phyloP scores from a whole-genome alignment of 2,888 invertebrate species.

The Spicauda simplicius region DNA sequence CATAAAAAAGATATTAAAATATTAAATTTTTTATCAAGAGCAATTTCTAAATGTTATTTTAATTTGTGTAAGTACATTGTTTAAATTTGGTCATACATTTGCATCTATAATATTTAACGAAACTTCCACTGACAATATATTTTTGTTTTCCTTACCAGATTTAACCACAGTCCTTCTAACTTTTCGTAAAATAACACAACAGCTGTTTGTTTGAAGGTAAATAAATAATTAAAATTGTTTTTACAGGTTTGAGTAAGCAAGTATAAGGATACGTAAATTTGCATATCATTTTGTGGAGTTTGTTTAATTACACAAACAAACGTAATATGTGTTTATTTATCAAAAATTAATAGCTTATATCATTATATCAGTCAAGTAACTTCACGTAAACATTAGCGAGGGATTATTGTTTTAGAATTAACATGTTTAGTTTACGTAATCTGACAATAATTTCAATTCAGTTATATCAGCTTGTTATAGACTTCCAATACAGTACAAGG shows the following conservation, averaged over 20 bases:
- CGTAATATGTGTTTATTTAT: not conserved
- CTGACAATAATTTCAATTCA: too few relatives aligned
- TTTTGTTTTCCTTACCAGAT: not conserved
- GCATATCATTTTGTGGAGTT: not conserved
- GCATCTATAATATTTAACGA: too few relatives aligned
- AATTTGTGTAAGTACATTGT: too few relatives aligned
- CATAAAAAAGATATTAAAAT: too few relatives aligned
- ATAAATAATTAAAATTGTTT: constrained; percentile 1
- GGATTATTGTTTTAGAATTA: too few relatives aligned
- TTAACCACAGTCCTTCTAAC: not conserved
- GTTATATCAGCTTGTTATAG: too few relatives aligned
- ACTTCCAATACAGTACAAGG: too few relatives aligned
- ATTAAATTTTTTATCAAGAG: too few relatives aligned
- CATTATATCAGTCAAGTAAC: not conserved
- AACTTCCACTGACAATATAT: not conserved
- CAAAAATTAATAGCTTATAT: not conserved
- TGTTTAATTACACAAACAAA: not conserved
- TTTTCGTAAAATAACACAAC: not conserved
- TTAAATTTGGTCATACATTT: too few relatives aligned
- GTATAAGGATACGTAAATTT: not conserved
- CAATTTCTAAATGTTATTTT: too few relatives aligned
- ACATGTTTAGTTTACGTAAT: too few relatives aligned
- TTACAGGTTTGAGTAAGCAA: not conserved
- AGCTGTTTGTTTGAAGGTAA: not conserved
- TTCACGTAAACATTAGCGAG: not conserved